phyloP scores from a whole-genome alignment of 2,797 vertebrate genomes.

The Coregonus suidteri region DNA sequence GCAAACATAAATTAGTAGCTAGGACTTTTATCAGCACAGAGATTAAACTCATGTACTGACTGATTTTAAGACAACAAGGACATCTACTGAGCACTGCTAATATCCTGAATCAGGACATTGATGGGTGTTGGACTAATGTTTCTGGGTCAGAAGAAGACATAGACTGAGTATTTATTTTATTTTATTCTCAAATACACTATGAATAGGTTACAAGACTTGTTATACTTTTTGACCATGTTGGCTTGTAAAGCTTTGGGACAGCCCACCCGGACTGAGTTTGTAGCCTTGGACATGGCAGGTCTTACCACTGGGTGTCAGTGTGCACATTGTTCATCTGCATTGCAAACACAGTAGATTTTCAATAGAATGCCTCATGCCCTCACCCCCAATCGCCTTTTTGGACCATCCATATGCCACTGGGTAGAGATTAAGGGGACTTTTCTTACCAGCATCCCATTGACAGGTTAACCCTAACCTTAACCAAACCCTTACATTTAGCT shows the following conservation, averaged over 20 bases:
- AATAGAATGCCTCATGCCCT: background rate
- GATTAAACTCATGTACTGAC: background rate
- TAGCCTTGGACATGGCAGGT: background rate
- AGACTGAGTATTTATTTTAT: background rate
- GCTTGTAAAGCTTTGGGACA: too few relatives aligned
- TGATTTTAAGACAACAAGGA: background rate
- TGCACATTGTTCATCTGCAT: background rate
- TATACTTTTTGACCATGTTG: background rate
- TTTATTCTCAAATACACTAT: background rate
- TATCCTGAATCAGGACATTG: background rate
- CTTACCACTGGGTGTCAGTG: constrained; percentile 7
- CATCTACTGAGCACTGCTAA: background rate
- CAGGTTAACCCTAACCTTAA: too few relatives aligned
- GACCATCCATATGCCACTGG: too few relatives aligned
- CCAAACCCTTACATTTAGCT: too few relatives aligned
- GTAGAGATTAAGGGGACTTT: too few relatives aligned
- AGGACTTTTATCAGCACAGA: too few relatives aligned
- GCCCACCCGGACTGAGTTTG: too few relatives aligned
- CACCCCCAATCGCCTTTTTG: too few relatives aligned
- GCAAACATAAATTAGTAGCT: too few relatives aligned
- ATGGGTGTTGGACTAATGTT: background rate
- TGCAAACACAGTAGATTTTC: background rate
- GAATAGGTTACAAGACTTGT: background rate
- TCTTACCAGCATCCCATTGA: too few relatives aligned
- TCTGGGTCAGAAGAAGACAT: background rate